These are phyloP conservation scores for Agapostemon virescens DNA, from an alignment of 2,888 invertebrate genomes.

Conservation along the genomic window DNA sequence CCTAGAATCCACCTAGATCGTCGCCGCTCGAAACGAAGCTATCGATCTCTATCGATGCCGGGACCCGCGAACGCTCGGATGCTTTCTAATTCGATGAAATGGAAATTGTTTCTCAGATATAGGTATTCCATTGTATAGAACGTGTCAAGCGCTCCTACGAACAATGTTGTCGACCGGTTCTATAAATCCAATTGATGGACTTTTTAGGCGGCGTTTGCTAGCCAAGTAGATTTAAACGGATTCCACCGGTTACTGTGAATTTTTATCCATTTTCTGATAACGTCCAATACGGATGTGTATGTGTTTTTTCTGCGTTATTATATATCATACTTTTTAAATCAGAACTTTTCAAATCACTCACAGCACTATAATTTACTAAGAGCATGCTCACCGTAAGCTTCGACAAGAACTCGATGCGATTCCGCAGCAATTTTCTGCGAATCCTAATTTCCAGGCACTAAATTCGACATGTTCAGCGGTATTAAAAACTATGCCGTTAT, in stretches of 20 bases:
- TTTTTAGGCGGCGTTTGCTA: neutral
- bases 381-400: too few species aligned
- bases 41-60: neutral
- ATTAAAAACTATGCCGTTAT: too few species aligned
- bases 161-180: neutral
- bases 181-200: neutral
- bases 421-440: too few species aligned
- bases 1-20: neutral
- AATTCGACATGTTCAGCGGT: too few species aligned
- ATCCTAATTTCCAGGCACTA: too few species aligned
- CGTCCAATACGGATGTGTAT: neutral
- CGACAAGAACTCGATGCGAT: too few species aligned
- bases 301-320: too few species aligned
- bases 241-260: neutral
- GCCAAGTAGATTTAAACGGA: neutral
- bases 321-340: too few species aligned
- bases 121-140: neutral
- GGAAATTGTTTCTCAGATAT: conserved; percentile 2
- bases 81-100: neutral
- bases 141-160: neutral
- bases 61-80: neutral
- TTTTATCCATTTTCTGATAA: neutral
- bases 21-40: neutral
- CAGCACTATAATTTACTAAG: too few species aligned
- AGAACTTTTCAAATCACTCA: too few species aligned